Base-by-base conservation (phyloP, 2,888 invertebrate genomes). In the Argyresthia goedartella region DNA sequence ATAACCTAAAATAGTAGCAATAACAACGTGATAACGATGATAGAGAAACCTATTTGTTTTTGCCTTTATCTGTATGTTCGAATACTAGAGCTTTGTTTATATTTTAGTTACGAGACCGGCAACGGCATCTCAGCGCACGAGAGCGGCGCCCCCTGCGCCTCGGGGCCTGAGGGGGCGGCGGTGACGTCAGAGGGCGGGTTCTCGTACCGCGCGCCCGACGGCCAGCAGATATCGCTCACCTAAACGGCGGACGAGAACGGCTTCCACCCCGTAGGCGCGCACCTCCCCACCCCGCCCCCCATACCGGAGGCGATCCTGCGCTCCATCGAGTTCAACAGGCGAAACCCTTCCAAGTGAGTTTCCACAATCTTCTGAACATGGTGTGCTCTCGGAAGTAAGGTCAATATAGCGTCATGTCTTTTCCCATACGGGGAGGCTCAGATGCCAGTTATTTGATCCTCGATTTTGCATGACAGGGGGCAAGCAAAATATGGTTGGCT, bases 171-270 rank as follows among this genome's bases (percentile, higher is more conserved):
- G 56, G 80, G 84, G 9, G 86, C 78, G 8, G 86, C 87, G 0
- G 86, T 87, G 52, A 89, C 89, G 4, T 91, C 91, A 0, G 89
- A 91, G 60, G 92, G 92, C 4, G 89, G 88, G 50, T 91, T 88
- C 78, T 89, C 90, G 14, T 92, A 91, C 77, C 89, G 89, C 42
- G 88, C 91, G 1, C 92, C 92, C 1, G 92, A 92, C 58, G 91
- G 91, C 53, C 88, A 89, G 61, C 84, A 89, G 63, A 90, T 91
- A 62, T 84, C 89, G 14, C 75, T 92, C 54, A 88, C 89, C 6
- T 93, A 92, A 78, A 87, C 90, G 48, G 92, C 93, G 13, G 92
- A 92, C 64, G 92, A 92, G 70, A 91, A 91, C 64, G 92, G 92
- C 56, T 91, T 91, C 82, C 90, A 91, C 63, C 90, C 91, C 34